Evolutionary conservation across 1,140 invertebrate genomes (phyloP).

Genomic region (Streblospio benedicti): DNA sequence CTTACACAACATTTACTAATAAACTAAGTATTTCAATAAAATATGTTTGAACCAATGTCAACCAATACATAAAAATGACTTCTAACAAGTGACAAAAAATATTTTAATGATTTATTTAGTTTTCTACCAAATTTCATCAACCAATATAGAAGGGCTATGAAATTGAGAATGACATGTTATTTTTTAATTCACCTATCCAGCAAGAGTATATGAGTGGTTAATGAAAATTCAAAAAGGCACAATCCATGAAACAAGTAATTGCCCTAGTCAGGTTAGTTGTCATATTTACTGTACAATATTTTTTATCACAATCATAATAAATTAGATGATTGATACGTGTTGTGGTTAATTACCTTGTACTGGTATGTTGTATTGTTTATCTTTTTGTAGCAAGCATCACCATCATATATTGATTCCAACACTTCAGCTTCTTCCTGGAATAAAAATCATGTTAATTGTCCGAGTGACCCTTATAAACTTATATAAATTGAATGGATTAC

Average conservation of each 20-base stretch:
- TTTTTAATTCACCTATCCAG: neutral
- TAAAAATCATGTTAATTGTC: too few species aligned
- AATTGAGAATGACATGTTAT: neutral
- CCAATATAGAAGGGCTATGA: too few species aligned
- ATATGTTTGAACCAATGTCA: too few species aligned
- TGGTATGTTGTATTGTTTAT: slow-evolving; percentile 69
- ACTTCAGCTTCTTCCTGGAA: slow-evolving; percentile 80
- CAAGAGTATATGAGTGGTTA: neutral
- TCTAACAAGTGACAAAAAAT: too few species aligned
- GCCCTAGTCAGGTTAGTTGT: neutral
- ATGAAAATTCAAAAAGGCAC: neutral
- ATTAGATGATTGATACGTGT: neutral
- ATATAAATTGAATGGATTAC: too few species aligned
- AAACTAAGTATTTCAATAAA: too few species aligned
- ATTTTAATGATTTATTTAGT: too few species aligned
- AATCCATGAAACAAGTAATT: neutral
- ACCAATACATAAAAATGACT: too few species aligned
- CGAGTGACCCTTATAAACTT: too few species aligned
- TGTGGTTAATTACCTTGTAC: slow-evolving; percentile 66
- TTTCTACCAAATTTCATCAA: too few species aligned
- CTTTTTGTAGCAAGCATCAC: slow-evolving; percentile 77
- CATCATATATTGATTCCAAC: slow-evolving; percentile 84
- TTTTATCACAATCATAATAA: neutral
- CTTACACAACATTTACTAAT: too few species aligned
- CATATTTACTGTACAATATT: neutral